Percentiles rank a stretch among this genome's conserved stretches.
Evolutionary conservation across 2,113 vertebrate species (phyloP).

Genomic region (Rhinichthys klamathensis): DNA sequence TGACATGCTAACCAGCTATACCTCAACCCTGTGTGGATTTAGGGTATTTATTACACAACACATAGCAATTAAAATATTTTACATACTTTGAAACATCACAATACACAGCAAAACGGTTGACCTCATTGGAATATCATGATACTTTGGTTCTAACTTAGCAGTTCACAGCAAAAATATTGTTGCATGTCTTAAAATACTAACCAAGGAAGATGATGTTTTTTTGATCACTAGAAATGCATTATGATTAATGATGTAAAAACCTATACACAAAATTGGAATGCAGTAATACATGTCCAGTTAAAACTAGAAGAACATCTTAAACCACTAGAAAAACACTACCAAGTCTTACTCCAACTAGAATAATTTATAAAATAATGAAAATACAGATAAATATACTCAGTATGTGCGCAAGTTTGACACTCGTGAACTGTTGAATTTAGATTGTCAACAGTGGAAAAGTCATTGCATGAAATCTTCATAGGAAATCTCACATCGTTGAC

Average conservation of each 20-base stretch:
- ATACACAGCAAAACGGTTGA: neutral
- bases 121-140: neutral
- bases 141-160: neutral
- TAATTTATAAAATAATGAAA: conserved; percentile 69
- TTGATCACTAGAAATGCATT: neutral
- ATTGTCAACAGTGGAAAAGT: conserved; percentile 36
- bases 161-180: neutral
- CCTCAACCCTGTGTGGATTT: neutral
- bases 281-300: conserved; percentile 67
- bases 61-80: conserved; percentile 9
- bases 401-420: conserved; percentile 40
- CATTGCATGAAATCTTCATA: conserved; percentile 31
- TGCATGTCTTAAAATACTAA: neutral
- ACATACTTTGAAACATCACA: neutral
- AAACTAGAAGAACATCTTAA: conserved; percentile 60
- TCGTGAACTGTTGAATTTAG: conserved; percentile 34
- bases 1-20: neutral
- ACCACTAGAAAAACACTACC: conserved; percentile 56
- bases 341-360: conserved; percentile 61
- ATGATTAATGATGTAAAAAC: conserved; percentile 5
- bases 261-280: conserved; percentile 39
- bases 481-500: conserved; percentile 42
- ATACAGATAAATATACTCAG: conserved; percentile 51
- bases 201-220: neutral
- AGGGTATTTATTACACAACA: conserved; percentile 45